These are phyloP conservation scores for Marronus borbonicus DNA, from an alignment of 2,888 invertebrate genomes.

Conservation along the genomic window DNA sequence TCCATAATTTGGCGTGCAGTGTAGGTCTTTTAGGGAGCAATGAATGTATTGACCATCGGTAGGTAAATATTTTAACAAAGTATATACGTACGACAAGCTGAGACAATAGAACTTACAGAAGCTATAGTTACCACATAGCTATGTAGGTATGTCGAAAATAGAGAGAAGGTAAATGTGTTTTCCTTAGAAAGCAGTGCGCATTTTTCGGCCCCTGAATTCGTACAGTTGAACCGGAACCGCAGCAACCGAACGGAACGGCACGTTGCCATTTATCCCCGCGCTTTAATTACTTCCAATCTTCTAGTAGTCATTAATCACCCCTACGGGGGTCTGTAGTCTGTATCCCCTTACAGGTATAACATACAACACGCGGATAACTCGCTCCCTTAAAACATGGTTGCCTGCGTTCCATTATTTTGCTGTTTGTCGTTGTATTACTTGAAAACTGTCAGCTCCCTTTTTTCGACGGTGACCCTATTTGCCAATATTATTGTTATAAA, in stretches of 20 bases:
- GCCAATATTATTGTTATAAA: not conserved
- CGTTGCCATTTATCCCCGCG: slow-evolving; percentile 71
- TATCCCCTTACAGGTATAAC: slow-evolving; percentile 50
- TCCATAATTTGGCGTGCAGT: too few relatives aligned
- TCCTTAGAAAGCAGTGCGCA: slow-evolving; percentile 42
- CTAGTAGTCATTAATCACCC: slow-evolving; percentile 71
- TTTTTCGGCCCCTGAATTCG: slow-evolving; percentile 47
- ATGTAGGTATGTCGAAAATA: slow-evolving; percentile 33
- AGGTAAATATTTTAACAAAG: not conserved
- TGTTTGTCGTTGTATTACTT: slow-evolving; percentile 33
- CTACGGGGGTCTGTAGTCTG: slow-evolving; percentile 54
- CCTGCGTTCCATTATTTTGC: slow-evolving; percentile 42
- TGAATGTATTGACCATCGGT: too few relatives aligned
- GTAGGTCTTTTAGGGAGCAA: too few relatives aligned
- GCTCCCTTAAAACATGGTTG: slow-evolving; percentile 34
- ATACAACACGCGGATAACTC: slow-evolving; percentile 50
- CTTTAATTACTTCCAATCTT: slow-evolving; percentile 72
- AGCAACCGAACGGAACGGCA: slow-evolving; percentile 69
- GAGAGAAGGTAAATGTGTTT: slow-evolving; percentile 41
- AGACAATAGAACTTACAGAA: too few relatives aligned
- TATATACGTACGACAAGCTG: not conserved
- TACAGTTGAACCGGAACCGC: slow-evolving; percentile 68
- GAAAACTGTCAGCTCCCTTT: slow-evolving; percentile 38
- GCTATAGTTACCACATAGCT: not conserved
- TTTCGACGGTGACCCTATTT: not conserved